These are phyloP conservation scores for Meloe dianella DNA, from an alignment of 2,888 invertebrate genomes.

Conservation along the genomic window DNA sequence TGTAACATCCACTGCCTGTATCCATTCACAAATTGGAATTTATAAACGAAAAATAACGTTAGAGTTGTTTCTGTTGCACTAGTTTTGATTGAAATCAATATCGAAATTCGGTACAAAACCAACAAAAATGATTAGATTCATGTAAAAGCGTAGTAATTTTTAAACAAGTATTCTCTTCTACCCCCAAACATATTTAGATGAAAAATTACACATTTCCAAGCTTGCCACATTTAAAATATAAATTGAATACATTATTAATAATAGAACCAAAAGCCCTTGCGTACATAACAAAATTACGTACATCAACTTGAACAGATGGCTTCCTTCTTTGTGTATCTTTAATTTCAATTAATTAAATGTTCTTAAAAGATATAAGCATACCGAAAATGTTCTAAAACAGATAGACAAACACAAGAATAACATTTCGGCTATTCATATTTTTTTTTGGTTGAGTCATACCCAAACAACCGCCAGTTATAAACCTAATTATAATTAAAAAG, in stretches of 20 bases:
- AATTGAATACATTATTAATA: conserved; percentile 44
- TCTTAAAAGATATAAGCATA: not conserved
- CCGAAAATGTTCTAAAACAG: not conserved
- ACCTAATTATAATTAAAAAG: conserved; percentile 13
- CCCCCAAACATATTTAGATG: conserved; percentile 39
- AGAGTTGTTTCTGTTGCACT: not conserved
- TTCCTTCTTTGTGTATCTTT: conserved; percentile 19
- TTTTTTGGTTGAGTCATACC: not conserved
- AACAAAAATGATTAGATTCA: conserved; percentile 36
- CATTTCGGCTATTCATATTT: not conserved
- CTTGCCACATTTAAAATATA: conserved; percentile 40
- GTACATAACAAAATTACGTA: conserved; percentile 39
- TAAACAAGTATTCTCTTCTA: conserved; percentile 33
- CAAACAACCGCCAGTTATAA: not conserved
- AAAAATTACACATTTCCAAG: conserved; percentile 39
- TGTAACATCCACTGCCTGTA: not conserved
- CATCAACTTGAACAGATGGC: conserved; percentile 34
- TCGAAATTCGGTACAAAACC: conserved; percentile 13
- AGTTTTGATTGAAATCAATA: conserved; percentile 16
- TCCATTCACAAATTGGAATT: not conserved
- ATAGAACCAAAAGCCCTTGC: conserved; percentile 33
- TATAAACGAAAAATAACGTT: too few relatives aligned
- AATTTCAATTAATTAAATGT: conserved; percentile 26
- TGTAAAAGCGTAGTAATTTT: conserved; percentile 41
- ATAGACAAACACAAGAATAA: not conserved